Percentiles rank a stretch among this genome's conserved stretches.
Conservation (phyloP, 2,113 vertebrate genomes). For the Spermophilus dauricus region DNA sequence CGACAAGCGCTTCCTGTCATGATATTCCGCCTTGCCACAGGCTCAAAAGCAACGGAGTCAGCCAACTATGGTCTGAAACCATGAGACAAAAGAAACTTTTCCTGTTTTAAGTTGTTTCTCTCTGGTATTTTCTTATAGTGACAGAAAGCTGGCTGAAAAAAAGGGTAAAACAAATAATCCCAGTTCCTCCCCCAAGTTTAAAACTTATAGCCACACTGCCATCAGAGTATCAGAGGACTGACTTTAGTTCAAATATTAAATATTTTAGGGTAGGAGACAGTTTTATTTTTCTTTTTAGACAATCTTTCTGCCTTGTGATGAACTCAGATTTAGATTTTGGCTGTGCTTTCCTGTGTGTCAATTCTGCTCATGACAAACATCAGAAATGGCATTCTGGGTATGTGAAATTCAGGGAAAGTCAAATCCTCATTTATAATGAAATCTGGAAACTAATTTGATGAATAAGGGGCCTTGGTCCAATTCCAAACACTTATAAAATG, state of each 20-base stretch:
- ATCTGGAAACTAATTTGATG: background rate
- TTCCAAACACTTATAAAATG: conserved; percentile 34
- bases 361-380: background rate
- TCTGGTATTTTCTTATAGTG: background rate
- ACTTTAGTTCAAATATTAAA: conserved; percentile 3
- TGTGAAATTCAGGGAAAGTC: background rate
- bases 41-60: background rate
- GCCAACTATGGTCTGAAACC: background rate
- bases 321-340: background rate
- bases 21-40: background rate
- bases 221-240: background rate
- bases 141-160: background rate
- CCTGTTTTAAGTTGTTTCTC: background rate
- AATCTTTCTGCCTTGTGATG: background rate
- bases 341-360: background rate
- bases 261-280: background rate
- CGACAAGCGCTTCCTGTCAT: background rate
- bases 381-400: background rate
- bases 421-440: background rate
- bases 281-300: background rate
- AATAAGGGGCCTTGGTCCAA: background rate
- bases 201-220: background rate
- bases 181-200: background rate
- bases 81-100: background rate
- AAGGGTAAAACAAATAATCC: background rate